phyloP scores from a whole-genome alignment of 2,888 invertebrate species.

The Notocelia uddmanniana region DNA sequence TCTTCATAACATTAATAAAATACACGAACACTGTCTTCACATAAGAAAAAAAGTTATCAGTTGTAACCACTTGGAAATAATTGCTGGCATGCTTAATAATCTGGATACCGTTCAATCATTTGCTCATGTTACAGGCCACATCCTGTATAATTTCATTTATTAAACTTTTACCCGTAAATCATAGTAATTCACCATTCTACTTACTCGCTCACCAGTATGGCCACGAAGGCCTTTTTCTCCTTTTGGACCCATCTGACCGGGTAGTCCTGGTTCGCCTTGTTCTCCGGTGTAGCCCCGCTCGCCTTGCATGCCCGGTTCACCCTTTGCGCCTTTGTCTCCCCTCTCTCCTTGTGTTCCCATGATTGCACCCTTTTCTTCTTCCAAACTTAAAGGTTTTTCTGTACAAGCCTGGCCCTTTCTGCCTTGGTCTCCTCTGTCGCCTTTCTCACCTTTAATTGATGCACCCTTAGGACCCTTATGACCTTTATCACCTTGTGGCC shows the following conservation, averaged over 20 bases:
- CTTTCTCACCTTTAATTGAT: slow-evolving; percentile 84
- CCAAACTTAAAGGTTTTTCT: slow-evolving; percentile 58
- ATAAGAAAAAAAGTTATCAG: no score
- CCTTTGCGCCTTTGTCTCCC: slow-evolving; percentile 87
- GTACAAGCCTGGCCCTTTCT: slow-evolving; percentile 80
- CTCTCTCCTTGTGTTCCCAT: slow-evolving; percentile 78
- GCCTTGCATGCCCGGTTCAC: slow-evolving; percentile 87
- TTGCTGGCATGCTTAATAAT: no score
- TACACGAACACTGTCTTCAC: no score
- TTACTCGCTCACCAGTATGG: slow-evolving; percentile 92
- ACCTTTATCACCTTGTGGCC: slow-evolving; percentile 90
- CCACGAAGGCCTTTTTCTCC: slow-evolving; percentile 96
- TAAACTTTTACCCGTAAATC: background rate
- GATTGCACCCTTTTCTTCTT: slow-evolving; percentile 73
- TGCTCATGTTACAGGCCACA: no score
- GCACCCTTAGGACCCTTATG: slow-evolving; percentile 87
- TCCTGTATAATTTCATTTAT: no score
- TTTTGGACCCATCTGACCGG: slow-evolving; percentile 88
- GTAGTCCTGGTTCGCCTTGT: slow-evolving; percentile 89
- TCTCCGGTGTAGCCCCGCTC: slow-evolving; percentile 90
- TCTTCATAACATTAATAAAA: no score
- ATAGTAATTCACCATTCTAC: slow-evolving; percentile 41
- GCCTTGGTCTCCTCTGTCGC: slow-evolving; percentile 86
- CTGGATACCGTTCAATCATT: no score
- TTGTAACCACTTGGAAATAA: no score